Evolutionary conservation across 2,113 vertebrate genomes (phyloP), one percentile per base, ranked within the genome.

Genomic region (Ranitomeya variabilis): DNA sequence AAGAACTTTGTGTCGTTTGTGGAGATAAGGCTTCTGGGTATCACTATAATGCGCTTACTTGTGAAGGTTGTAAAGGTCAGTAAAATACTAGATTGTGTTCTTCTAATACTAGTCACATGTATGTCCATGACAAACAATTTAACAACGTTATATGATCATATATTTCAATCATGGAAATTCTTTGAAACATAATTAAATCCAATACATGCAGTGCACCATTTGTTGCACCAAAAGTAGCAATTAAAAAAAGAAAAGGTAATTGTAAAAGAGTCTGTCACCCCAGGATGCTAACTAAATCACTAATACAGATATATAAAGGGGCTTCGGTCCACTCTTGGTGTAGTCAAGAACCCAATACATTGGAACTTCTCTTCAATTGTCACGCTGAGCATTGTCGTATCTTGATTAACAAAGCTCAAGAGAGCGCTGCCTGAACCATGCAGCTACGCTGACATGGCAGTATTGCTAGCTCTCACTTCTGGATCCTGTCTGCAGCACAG

Each of bases 11-110:
- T 18, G 95, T 98, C 80, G 97, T 98, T 87, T 99, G 97, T 37
- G 97, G 97, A 1, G 97, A 99, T 92, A 98, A 98, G 87, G 97
- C 97, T 0, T 99, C 97, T 0, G 97, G 97, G 2, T 99, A 99
- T 88, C 97, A 98, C 93, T 98, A 99, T 92, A 99, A 98, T 0
- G 97, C 97, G 0, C 97, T 99, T 5, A 99, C 97, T 88, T 99
- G 97, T 11, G 98, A 99, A 91, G 97, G 97, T 59, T 99, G 97
- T 89, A 99, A 99, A 97, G 97, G 97, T 99, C 91, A 80, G 86
- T 37, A 81, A 86, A 14, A 37, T 15, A 45, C 21, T 2, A 15
- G 16, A 21, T 15, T 15, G 19, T 69, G 19, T 21, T 45, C 6
- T 74, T 73, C 14, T 73, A 73, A 73, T 6, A 6, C 26, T 66